These are phyloP conservation scores for Chrysolophus pictus DNA, from an alignment of 2,797 vertebrate species.

Conservation along the genomic window DNA sequence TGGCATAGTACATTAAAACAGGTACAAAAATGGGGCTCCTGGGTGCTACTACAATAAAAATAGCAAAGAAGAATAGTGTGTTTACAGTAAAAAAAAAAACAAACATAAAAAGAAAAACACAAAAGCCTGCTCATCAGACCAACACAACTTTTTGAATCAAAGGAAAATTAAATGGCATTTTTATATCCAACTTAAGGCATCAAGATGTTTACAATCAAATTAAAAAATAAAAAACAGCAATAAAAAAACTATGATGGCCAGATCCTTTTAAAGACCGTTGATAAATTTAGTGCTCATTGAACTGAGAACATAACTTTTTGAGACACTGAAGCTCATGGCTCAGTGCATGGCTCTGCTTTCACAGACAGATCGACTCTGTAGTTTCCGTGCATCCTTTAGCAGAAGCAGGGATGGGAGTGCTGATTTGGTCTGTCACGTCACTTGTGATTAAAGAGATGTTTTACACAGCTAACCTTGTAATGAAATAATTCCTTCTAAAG, in stretches of 20 bases:
- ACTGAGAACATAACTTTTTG: background rate
- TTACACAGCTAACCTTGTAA: background rate
- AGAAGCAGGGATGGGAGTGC: background rate
- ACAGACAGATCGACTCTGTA: background rate
- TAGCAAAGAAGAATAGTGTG: background rate
- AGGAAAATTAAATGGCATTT: background rate
- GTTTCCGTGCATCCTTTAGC: background rate
- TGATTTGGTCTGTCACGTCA: fast-evolving
- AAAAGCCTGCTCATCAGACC: background rate
- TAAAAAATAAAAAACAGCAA: slow-evolving; percentile 2
- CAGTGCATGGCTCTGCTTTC: background rate
- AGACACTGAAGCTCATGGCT: background rate
- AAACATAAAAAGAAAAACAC: background rate
- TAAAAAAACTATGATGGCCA: background rate
- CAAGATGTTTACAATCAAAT: background rate
- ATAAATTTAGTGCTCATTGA: background rate
- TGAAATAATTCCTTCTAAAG: background rate
- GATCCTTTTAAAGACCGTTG: background rate
- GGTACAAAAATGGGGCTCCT: background rate
- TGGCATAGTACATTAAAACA: background rate
- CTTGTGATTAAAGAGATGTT: background rate
- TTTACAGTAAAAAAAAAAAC: background rate
- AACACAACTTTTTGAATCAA: background rate
- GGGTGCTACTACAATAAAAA: background rate
- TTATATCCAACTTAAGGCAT: background rate